Conservation (phyloP, 2,888 invertebrate genomes). For the Alcis repandata region DNA sequence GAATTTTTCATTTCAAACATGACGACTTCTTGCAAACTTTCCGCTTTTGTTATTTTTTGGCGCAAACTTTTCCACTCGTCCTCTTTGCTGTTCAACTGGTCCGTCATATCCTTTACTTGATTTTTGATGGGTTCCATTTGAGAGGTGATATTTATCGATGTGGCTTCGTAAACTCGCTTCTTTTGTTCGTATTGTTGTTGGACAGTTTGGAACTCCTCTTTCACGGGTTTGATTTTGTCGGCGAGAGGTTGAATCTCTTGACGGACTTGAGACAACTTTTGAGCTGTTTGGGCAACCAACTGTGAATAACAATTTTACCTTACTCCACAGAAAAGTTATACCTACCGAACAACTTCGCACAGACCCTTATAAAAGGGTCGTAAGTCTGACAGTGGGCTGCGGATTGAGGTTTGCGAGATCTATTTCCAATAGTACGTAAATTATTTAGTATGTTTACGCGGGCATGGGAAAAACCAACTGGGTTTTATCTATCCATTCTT, state of each 20-base stretch:
- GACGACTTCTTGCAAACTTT: constrained; percentile 84
- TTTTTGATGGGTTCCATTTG: constrained; percentile 86
- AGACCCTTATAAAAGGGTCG: constrained; percentile 24
- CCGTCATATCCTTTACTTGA: constrained; percentile 83
- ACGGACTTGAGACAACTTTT: constrained; percentile 80
- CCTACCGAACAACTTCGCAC: constrained; percentile 21
- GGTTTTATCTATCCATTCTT: constrained; percentile 18
- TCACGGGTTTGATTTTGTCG: constrained; percentile 87
- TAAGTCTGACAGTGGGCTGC: constrained; percentile 15
- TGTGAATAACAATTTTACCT: constrained; percentile 58
- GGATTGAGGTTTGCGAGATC: constrained; percentile 7
- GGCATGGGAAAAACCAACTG: not conserved
- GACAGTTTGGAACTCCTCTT: constrained; percentile 88
- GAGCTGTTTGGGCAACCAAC: constrained; percentile 88
- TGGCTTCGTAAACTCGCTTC: constrained; percentile 89
- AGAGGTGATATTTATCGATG: constrained; percentile 84
- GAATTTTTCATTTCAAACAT: constrained; percentile 83
- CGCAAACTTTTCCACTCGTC: constrained; percentile 84
- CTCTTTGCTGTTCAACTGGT: constrained; percentile 82
- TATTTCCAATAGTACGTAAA: constrained; percentile 16
- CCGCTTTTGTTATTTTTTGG: constrained; percentile 85
- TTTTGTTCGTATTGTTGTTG: constrained; percentile 90
- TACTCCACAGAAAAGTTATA: constrained; percentile 29
- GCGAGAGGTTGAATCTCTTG: constrained; percentile 81
- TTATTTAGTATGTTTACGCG: constrained; percentile 1